Conservation (phyloP, 2,888 invertebrate species). For the Pinctada fucata region DNA sequence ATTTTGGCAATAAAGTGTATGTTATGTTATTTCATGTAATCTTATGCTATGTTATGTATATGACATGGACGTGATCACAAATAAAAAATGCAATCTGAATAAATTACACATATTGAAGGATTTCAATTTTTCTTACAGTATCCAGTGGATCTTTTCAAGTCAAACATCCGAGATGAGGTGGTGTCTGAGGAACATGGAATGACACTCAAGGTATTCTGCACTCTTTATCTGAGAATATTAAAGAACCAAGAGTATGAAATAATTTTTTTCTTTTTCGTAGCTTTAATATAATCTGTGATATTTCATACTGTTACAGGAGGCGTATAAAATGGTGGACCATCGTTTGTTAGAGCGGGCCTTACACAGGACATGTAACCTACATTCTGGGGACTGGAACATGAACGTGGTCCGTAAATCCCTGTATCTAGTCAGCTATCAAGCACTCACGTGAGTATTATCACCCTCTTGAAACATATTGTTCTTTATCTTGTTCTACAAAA, state of each 20-base stretch:
- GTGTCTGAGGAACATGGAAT: constrained; percentile 59
- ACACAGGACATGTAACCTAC: constrained; percentile 70
- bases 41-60: background rate
- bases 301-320: constrained; percentile 52
- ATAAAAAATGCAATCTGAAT: too few relatives aligned
- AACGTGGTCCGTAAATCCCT: constrained; percentile 62
- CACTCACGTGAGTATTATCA: constrained; percentile 57
- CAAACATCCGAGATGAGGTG: constrained; percentile 55
- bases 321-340: constrained; percentile 63
- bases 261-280: too few relatives aligned
- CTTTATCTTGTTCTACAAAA: background rate
- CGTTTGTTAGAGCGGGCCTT: constrained; percentile 64
- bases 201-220: constrained; percentile 47
- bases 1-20: background rate
- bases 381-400: constrained; percentile 74
- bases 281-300: too few relatives aligned
- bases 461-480: background rate
- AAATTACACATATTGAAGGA: too few relatives aligned
- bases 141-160: constrained; percentile 55
- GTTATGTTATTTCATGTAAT: background rate
- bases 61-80: too few relatives aligned
- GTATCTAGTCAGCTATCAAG: constrained; percentile 57
- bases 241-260: too few relatives aligned
- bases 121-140: constrained; percentile 49
- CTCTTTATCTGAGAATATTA: too few relatives aligned